A percentile compares a stretch with the other conserved stretches of the same genome.
Evolutionary conservation across 2,888 invertebrate genomes (phyloP).

Genomic region (Drosophila atripex): DNA sequence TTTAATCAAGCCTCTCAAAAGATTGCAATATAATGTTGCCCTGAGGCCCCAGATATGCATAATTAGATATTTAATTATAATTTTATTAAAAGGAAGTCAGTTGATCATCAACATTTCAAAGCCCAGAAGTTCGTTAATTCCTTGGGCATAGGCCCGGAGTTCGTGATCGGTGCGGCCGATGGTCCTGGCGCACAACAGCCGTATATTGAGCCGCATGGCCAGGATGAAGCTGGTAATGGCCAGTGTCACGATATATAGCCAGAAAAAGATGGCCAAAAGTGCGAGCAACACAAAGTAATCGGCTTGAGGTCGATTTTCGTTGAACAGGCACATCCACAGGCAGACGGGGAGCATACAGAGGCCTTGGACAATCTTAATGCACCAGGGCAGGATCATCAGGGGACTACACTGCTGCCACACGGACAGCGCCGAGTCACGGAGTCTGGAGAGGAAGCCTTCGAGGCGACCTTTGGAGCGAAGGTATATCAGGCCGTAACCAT

Average conservation of each 20-base stretch:
- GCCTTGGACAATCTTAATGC: constrained; percentile 17
- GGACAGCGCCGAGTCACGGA: constrained; percentile 36
- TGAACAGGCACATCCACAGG: constrained; percentile 8
- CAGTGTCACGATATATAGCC: constrained; percentile 12
- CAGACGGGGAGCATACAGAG: constrained; percentile 5
- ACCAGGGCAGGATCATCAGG: constrained; percentile 65
- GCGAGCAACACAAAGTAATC: neutral
- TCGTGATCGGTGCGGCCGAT: constrained; percentile 32
- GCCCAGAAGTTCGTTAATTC: constrained; percentile 53
- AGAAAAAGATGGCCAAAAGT: neutral
- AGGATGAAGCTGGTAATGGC: constrained; percentile 4
- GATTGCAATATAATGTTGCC: neutral
- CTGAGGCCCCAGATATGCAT: neutral
- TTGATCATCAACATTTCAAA: constrained; percentile 50
- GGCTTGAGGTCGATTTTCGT: neutral
- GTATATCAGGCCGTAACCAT: constrained; percentile 58
- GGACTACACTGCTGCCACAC: constrained; percentile 42
- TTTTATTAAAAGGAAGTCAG: too few relatives aligned
- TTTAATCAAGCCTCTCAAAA: neutral
- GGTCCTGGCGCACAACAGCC: constrained; percentile 13
- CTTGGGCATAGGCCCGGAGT: constrained; percentile 39
- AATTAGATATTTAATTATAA: too few relatives aligned
- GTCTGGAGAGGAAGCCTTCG: constrained; percentile 14
- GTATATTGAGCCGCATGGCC: neutral
- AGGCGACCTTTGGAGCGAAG: constrained; percentile 3